Conservation (phyloP, 2,113 vertebrate genomes). For the Formicarius rufipectus region DNA sequence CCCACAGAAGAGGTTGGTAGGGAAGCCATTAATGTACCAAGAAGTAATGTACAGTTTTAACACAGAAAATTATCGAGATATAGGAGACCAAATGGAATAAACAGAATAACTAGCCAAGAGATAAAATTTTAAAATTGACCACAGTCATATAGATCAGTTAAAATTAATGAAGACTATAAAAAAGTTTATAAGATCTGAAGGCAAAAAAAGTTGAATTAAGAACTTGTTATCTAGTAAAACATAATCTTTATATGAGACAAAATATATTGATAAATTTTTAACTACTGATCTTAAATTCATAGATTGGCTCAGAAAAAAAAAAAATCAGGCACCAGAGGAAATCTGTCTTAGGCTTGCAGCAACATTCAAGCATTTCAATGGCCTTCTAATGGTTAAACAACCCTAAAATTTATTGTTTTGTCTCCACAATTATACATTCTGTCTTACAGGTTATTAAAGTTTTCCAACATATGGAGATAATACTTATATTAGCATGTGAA, state of each 20-base stretch:
- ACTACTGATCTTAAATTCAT: not conserved
- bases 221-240: not conserved
- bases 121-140: not conserved
- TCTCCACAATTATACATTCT: not conserved
- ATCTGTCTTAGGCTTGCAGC: not conserved
- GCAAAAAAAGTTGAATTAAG: not conserved
- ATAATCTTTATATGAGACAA: not conserved
- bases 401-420: not conserved
- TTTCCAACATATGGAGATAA: not conserved
- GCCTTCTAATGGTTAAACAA: too few species aligned
- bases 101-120: not conserved
- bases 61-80: not conserved
- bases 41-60: not conserved
- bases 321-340: not conserved
- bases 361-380: not conserved
- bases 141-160: not conserved
- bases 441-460: not conserved
- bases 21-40: not conserved
- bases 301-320: not conserved
- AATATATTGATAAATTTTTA: not conserved
- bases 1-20: not conserved
- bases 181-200: not conserved
- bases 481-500: not conserved
- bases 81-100: not conserved
- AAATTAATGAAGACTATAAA: not conserved